A percentile compares a stretch with the other conserved stretches of the same genome.
phyloP scores from a whole-genome alignment of 2,797 vertebrate genomes.

The Sciurus vulgaris region DNA sequence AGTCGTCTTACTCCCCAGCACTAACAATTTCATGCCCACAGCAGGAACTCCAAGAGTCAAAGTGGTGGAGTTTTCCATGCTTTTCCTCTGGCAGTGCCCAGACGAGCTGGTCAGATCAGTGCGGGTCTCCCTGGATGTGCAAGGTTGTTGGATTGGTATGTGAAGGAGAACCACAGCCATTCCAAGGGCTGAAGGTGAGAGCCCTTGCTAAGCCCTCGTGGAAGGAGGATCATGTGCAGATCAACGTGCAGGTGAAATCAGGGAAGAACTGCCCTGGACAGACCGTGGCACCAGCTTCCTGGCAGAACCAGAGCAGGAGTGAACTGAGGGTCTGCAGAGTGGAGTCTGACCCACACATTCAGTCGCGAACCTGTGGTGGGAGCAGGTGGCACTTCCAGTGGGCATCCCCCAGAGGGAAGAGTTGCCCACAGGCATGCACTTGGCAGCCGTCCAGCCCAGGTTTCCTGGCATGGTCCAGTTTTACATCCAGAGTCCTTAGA shows the following conservation, averaged over 20 bases:
- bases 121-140: background rate
- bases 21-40: background rate
- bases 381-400: background rate
- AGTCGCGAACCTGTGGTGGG: background rate
- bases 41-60: background rate
- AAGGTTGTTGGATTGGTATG: background rate
- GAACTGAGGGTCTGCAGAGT: rapidly evolving
- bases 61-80: background rate
- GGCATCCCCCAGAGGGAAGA: background rate
- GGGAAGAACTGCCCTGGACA: background rate
- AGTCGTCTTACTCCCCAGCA: background rate
- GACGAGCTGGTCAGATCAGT: background rate
- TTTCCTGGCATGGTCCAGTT: background rate
- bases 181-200: background rate
- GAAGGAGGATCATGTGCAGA: background rate
- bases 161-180: background rate
- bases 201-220: background rate
- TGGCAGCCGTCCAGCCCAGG: background rate
- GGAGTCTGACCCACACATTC: rapidly evolving
- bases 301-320: background rate
- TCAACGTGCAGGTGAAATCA: background rate
- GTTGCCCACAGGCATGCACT: background rate
- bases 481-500: background rate
- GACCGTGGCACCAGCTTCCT: background rate
- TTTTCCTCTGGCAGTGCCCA: background rate